Conservation (phyloP, 2,888 invertebrate species). For the Dryobota labecula region DNA sequence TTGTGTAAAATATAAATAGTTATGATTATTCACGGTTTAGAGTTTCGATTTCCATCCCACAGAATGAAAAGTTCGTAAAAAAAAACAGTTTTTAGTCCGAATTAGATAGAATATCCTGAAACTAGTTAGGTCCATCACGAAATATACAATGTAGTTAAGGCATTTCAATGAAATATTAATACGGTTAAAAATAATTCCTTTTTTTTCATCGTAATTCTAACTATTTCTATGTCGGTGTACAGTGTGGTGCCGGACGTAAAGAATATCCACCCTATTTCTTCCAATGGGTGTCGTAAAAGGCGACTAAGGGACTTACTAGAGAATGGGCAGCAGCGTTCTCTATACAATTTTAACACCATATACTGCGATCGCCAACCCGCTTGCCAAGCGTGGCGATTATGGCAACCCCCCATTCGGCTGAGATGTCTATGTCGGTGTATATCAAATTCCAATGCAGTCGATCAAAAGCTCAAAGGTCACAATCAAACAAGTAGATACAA, state of each 20-base stretch:
- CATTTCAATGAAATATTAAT: neutral
- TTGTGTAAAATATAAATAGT: slow-evolving; percentile 3
- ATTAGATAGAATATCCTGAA: neutral
- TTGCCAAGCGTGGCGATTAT: too few relatives aligned
- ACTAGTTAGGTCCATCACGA: neutral
- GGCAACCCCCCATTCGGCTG: too few relatives aligned
- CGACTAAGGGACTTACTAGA: too few relatives aligned
- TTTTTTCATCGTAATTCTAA: neutral
- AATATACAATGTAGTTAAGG: neutral
- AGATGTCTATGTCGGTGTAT: too few relatives aligned
- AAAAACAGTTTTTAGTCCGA: neutral
- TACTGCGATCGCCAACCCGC: too few relatives aligned
- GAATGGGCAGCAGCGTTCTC: too few relatives aligned
- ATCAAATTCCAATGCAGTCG: slow-evolving; percentile 5
- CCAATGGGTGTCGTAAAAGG: too few relatives aligned
- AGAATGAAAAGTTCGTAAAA: neutral
- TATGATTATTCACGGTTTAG: neutral
- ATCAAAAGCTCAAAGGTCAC: neutral
- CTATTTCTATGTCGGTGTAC: neutral
- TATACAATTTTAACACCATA: too few relatives aligned
- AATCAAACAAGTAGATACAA: neutral
- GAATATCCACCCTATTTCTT: too few relatives aligned
- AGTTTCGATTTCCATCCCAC: neutral
- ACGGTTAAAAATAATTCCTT: too few relatives aligned
- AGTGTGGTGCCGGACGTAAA: too few relatives aligned